phyloP scores from a whole-genome alignment of 2,797 vertebrate species.

The Lacerta agilis region DNA sequence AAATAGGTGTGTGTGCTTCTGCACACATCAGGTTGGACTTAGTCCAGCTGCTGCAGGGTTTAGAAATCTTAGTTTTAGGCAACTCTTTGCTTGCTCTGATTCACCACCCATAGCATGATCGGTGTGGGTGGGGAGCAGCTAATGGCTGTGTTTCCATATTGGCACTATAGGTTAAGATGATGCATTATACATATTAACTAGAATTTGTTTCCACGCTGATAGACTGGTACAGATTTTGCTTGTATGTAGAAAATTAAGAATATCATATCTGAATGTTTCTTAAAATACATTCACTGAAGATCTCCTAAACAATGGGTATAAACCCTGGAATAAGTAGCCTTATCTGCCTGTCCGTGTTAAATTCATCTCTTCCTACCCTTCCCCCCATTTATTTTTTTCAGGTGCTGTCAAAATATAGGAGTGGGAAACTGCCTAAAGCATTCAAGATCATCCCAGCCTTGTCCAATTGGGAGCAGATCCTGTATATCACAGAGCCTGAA shows the following conservation, averaged over 20 bases:
- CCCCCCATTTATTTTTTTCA: conserved; percentile 57
- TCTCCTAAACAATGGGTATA: neutral
- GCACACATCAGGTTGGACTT: too few relatives aligned
- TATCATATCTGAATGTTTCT: neutral
- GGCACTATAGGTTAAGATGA: neutral
- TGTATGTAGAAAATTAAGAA: neutral
- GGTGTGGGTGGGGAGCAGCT: neutral
- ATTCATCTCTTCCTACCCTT: fast-evolving
- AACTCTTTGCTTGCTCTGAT: neutral
- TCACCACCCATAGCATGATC: neutral
- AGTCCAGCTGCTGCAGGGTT: neutral
- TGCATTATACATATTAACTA: neutral
- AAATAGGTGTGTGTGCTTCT: too few relatives aligned
- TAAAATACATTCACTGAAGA: neutral
- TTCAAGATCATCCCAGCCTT: conserved; percentile 97
- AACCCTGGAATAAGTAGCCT: neutral
- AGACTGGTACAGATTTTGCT: neutral
- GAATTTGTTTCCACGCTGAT: neutral
- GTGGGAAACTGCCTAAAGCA: conserved; percentile 95
- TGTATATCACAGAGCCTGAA: conserved; percentile 95
- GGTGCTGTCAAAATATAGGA: conserved; percentile 95
- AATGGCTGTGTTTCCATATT: neutral
- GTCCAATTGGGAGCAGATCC: conserved; percentile 97
- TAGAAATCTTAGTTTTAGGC: neutral
- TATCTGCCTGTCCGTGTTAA: fast-evolving